These are phyloP conservation scores for Copidosoma aretas DNA, from an alignment of 2,888 invertebrate species.

Conservation along the genomic window DNA sequence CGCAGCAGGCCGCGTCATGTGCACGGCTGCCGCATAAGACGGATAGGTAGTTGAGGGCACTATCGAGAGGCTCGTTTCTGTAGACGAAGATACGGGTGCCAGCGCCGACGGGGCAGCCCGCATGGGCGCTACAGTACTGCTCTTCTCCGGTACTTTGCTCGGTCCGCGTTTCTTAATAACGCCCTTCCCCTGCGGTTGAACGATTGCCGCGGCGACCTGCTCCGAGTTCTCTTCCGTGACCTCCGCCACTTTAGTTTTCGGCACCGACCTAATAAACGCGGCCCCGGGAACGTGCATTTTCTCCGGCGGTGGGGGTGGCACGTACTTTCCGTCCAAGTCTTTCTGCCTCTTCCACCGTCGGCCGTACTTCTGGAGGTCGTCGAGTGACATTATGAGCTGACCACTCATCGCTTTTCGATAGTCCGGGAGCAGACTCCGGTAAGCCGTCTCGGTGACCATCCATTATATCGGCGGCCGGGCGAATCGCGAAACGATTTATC, in stretches of 20 bases:
- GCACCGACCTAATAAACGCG: background rate
- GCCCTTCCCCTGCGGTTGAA: no score
- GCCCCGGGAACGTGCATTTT: constrained; percentile 7
- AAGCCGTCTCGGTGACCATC: background rate
- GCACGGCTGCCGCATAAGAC: no score
- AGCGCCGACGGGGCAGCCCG: no score
- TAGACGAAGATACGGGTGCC: no score
- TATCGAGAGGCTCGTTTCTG: no score
- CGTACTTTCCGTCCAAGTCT: background rate
- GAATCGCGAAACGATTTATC: no score
- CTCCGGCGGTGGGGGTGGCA: background rate
- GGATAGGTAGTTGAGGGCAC: no score
- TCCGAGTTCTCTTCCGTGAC: background rate
- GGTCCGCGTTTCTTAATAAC: no score
- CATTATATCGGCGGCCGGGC: no score
- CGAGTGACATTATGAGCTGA: background rate
- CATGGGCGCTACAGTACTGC: no score
- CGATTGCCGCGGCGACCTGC: background rate
- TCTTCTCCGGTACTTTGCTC: no score
- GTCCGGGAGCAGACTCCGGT: background rate
- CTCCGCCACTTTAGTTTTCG: background rate
- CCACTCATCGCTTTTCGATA: background rate
- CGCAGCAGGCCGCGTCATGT: no score
- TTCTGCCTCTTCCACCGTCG: background rate
- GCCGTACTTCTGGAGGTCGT: background rate